Evolutionary conservation across 2,113 vertebrate species (phyloP).

Genomic region (Scomber scombrus): DNA sequence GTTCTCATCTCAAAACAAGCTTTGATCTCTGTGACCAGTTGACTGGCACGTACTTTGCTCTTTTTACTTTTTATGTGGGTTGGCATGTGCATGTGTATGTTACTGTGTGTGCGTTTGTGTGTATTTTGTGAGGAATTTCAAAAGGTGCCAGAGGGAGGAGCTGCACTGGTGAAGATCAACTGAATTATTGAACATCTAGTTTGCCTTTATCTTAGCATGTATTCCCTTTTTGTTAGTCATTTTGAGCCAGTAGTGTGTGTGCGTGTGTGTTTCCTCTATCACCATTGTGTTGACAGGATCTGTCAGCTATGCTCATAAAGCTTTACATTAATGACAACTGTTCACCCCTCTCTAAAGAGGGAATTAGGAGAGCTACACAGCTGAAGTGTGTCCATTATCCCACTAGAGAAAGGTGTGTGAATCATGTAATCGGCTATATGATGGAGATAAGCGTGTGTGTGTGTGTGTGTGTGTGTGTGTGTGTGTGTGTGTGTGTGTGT

Average conservation of each 20-base stretch:
- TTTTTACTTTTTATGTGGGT: conserved; percentile 19
- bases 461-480: neutral
- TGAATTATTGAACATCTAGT: conserved; percentile 57
- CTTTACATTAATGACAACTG: conserved; percentile 28
- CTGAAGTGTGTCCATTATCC: neutral
- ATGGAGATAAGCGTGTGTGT: conserved; percentile 31
- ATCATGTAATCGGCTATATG: neutral
- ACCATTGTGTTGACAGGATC: conserved; percentile 47
- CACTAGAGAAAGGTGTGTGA: neutral
- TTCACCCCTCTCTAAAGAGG: conserved; percentile 5
- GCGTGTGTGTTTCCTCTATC: conserved; percentile 25
- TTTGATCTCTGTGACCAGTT: conserved; percentile 51
- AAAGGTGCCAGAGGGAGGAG: conserved; percentile 28
- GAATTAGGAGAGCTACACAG: neutral
- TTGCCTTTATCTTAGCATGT: conserved; percentile 21
- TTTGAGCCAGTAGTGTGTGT: neutral
- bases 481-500: no score
- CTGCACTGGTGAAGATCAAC: conserved; percentile 37
- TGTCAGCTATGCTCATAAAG: conserved; percentile 31
- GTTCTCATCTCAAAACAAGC: conserved; percentile 39
- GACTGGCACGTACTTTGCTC: conserved; percentile 15
- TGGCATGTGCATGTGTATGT: neutral
- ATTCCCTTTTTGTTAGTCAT: conserved; percentile 22
- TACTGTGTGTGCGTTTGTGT: neutral
- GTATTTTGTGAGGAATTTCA: conserved; percentile 35